A percentile compares a stretch with the other conserved stretches of the same genome.
phyloP scores from a whole-genome alignment of 2,797 vertebrate genomes.

The Sebastes cheni region DNA sequence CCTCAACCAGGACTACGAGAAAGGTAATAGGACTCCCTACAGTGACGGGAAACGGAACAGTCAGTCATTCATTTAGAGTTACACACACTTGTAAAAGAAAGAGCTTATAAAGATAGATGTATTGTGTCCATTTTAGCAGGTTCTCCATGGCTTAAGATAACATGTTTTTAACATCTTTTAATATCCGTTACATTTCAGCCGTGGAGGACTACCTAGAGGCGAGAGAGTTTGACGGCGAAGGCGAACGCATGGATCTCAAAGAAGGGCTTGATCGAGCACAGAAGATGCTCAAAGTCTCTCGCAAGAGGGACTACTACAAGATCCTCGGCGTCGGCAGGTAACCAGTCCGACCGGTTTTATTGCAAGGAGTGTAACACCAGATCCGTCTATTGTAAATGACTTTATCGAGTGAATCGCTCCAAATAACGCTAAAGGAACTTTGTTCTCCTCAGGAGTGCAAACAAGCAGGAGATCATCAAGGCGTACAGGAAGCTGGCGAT shows the following conservation, averaged over 20 bases:
- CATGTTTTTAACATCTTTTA: background rate
- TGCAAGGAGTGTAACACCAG: background rate
- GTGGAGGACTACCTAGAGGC: conserved; percentile 89
- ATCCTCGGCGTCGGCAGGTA: conserved; percentile 87
- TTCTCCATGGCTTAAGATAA: background rate
- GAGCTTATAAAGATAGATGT: too few species aligned
- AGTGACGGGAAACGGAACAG: too few species aligned
- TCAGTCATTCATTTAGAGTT: too few species aligned
- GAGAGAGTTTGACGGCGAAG: conserved; percentile 84
- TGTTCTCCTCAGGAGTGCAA: conserved; percentile 78
- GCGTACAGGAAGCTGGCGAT: conserved; percentile 90
- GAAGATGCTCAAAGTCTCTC: conserved; percentile 86
- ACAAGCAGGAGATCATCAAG: conserved; percentile 89
- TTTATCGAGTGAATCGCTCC: background rate
- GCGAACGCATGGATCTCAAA: conserved; percentile 72
- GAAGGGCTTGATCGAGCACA: conserved; percentile 87
- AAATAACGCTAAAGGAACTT: background rate
- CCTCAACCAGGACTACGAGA: conserved; percentile 87
- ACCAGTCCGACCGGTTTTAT: background rate
- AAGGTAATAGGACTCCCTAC: conserved; percentile 62
- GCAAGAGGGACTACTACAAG: conserved; percentile 89
- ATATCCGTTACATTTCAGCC: conserved; percentile 56
- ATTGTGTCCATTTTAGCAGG: background rate
- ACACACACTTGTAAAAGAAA: too few species aligned
- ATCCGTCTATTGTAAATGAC: accelerated